Conservation (phyloP, 2,797 vertebrate genomes). For the Cirrhinus molitorella region DNA sequence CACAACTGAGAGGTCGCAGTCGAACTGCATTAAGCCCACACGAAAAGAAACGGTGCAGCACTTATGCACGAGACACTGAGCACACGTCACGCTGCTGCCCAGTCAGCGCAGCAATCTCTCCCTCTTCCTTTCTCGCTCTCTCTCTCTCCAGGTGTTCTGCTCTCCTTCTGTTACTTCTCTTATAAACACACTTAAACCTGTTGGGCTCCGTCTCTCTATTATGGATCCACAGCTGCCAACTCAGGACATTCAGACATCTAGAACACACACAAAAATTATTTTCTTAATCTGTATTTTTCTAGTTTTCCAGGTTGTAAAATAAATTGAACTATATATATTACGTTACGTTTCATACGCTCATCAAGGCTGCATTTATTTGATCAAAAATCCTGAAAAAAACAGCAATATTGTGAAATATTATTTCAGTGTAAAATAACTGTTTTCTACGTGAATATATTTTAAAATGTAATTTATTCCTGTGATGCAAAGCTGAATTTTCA, state of each 20-base stretch:
- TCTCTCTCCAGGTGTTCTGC: slow-evolving; percentile 16
- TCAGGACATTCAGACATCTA: background rate
- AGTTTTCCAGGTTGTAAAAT: too few species aligned
- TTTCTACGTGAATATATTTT: too few species aligned
- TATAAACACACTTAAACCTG: slow-evolving; percentile 6
- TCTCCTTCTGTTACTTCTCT: slow-evolving; percentile 10
- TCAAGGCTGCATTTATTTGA: too few species aligned
- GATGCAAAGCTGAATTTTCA: too few species aligned
- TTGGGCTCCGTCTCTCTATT: background rate
- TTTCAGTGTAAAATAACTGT: too few species aligned
- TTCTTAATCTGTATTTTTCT: slow-evolving; percentile 1
- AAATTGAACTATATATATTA: too few species aligned
- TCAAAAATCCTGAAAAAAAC: too few species aligned
- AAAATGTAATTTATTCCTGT: too few species aligned
- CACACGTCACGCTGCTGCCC: slow-evolving; percentile 28
- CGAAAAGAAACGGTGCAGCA: background rate
- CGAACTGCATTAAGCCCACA: slow-evolving; percentile 24
- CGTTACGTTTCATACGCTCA: too few species aligned
- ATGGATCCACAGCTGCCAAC: background rate
- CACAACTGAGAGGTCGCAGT: background rate
- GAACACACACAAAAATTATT: background rate
- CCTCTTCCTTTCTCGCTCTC: background rate
- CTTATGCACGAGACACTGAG: slow-evolving; percentile 30
- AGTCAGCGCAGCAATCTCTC: slow-evolving; percentile 10
- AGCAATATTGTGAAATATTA: too few species aligned